Evolutionary conservation across 2,797 vertebrate species (phyloP), one percentile per base, ranked within the genome.

Genomic region (Ctenopoma multispine): DNA sequence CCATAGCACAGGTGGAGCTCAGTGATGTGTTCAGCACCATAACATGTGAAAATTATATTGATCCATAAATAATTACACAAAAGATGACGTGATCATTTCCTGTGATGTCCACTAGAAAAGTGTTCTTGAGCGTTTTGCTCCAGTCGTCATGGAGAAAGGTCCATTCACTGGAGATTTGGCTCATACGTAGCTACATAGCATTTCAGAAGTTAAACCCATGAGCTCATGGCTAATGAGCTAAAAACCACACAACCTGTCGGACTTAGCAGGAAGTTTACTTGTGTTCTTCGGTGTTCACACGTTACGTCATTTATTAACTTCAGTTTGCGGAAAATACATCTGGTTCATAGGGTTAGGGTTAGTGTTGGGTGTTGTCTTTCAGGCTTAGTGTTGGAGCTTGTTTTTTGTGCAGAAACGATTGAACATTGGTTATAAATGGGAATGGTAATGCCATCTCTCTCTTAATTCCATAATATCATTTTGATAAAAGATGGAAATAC

Each of bases 11-110:
- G 50, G 18, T 48, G 4, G 20, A 17, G 15, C 21, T 48, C 12
- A 3, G 31, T 7, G 1, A 1, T 14, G n/a, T 3, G 49, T 21
- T 7, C 0, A 5, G 4, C 4, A 31, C 4, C 11, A 10, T 1
- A 10, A 36, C 36, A 17, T 27, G 24, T 4, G 40, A 1, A 15
- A 36, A 5, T 10, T 1, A 31, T 36, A 18, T 18, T 29, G 34
- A 11, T 8, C 15, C 7, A 11, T 23, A 10, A 18, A 17, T 24
- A 47, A 29, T 34, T 18, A 20, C 8, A 20, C 24, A 5, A 53
- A 18, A 34, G 10, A 36, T 7, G 5, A 53, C 48, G 15, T n/a
- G 9, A n/a, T n/a, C n/a, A 34, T 6, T 17, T 41, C 7, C n/a
- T 1, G 7, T 3, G 7, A 36, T 18, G 40, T 15, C 10, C 0